These are phyloP conservation scores for Athalia cordata DNA, from an alignment of 2,888 invertebrate species.

Conservation along the genomic window DNA sequence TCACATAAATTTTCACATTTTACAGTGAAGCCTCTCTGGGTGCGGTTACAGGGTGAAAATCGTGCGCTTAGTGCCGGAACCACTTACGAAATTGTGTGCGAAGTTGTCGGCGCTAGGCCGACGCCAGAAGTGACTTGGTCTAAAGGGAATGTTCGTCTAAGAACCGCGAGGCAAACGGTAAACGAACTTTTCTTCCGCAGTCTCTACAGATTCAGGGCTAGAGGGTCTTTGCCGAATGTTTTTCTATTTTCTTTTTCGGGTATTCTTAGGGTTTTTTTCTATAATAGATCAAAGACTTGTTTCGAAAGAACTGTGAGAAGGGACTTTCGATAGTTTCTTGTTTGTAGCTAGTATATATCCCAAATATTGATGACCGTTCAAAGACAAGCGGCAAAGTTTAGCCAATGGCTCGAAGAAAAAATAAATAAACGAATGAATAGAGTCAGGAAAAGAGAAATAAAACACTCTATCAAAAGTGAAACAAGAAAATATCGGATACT, in stretches of 20 bases:
- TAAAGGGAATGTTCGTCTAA: conserved; percentile 82
- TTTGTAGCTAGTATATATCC: not conserved
- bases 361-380: not conserved
- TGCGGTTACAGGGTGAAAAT: conserved; percentile 82
- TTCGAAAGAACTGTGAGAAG: too few relatives aligned
- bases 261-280: too few relatives aligned
- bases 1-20: too few relatives aligned
- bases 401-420: not conserved
- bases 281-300: conserved; percentile 17
- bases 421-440: not conserved
- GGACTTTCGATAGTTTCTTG: conserved; percentile 9
- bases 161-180: conserved; percentile 81
- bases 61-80: conserved; percentile 83
- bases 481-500: too few relatives aligned
- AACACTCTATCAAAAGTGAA: not conserved
- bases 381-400: conserved; percentile 11
- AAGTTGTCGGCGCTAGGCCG: conserved; percentile 84
- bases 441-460: not conserved
- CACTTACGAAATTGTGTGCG: conserved; percentile 83
- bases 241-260: not conserved
- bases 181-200: conserved; percentile 64
- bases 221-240: not conserved
- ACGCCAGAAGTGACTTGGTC: conserved; percentile 88
- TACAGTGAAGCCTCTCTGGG: conserved; percentile 83
- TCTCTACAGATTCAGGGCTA: not conserved